Evolutionary conservation across 1,140 invertebrate genomes (phyloP).

Genomic region (Zaprionus inermis): DNA sequence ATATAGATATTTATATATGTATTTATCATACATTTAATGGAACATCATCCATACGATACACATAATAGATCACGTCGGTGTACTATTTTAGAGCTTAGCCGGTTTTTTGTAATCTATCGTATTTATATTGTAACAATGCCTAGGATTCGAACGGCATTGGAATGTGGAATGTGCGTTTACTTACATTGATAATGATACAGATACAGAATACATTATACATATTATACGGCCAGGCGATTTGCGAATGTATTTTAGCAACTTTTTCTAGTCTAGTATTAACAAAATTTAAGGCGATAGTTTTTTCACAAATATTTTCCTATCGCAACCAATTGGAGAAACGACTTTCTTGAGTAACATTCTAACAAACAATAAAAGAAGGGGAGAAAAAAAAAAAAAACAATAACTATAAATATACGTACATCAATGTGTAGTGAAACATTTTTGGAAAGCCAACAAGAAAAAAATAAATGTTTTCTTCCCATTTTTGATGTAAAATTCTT

Average conservation of each 20-base stretch:
- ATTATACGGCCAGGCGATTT: slow-evolving; percentile 25
- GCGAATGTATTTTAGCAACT: slow-evolving; percentile 48
- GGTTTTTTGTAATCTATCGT: slow-evolving; percentile 42
- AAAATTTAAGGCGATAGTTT: slow-evolving; percentile 25
- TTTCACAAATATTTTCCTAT: slow-evolving; percentile 41
- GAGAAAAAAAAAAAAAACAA: slow-evolving; percentile 19
- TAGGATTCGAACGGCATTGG: not conserved
- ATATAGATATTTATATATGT: slow-evolving; percentile 23
- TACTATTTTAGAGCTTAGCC: slow-evolving; percentile 51
- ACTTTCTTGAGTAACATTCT: slow-evolving; percentile 42
- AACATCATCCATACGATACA: slow-evolving; percentile 20
- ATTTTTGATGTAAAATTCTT: slow-evolving; percentile 12
- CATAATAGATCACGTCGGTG: slow-evolving; percentile 30
- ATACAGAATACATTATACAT: slow-evolving; percentile 44
- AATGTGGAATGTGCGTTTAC: slow-evolving; percentile 37
- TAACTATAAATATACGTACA: slow-evolving; percentile 35
- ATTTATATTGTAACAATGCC: slow-evolving; percentile 37
- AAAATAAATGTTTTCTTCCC: slow-evolving; percentile 52
- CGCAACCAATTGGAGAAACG: slow-evolving; percentile 35
- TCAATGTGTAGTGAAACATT: slow-evolving; percentile 52
- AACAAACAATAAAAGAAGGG: slow-evolving; percentile 8
- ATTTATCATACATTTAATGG: slow-evolving; percentile 18
- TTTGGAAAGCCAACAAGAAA: slow-evolving; percentile 31
- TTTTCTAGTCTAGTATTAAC: slow-evolving; percentile 54
- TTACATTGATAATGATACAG: slow-evolving; percentile 31